phyloP scores from a whole-genome alignment of 2,113 vertebrate genomes.

The Stegostoma tigrinum region DNA sequence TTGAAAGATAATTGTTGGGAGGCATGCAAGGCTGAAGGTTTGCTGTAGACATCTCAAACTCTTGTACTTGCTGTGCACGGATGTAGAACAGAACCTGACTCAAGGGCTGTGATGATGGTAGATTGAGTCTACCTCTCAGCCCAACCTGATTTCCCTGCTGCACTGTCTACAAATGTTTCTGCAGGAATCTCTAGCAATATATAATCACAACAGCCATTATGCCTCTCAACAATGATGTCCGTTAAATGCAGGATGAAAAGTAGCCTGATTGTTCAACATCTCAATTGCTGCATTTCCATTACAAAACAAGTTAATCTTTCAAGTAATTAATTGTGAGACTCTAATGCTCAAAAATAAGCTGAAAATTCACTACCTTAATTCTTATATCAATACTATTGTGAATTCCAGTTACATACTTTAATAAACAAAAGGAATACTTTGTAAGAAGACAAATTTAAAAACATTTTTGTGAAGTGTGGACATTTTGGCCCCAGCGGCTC shows the following conservation, averaged over 20 bases:
- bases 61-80: not conserved
- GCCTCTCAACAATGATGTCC: not conserved
- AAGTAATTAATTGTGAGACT: not conserved
- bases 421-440: not conserved
- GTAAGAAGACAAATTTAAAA: not conserved
- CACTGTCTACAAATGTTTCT: not conserved
- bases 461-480: not conserved
- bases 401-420: not conserved
- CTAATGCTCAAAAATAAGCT: not conserved
- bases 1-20: no score
- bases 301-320: not conserved
- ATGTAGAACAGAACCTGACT: not conserved
- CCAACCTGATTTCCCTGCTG: not conserved
- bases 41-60: no score
- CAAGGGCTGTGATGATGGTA: not conserved
- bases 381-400: not conserved
- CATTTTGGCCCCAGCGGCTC: not conserved
- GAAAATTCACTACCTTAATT: not conserved
- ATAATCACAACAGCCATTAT: not conserved
- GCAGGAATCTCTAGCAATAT: not conserved
- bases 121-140: no score
- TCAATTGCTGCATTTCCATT: not conserved
- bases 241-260: not conserved
- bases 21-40: no score
- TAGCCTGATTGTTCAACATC: not conserved